These are phyloP conservation scores for Spea multiplicata DNA, from an alignment of 2,113 vertebrate genomes.

Conservation along the genomic window DNA sequence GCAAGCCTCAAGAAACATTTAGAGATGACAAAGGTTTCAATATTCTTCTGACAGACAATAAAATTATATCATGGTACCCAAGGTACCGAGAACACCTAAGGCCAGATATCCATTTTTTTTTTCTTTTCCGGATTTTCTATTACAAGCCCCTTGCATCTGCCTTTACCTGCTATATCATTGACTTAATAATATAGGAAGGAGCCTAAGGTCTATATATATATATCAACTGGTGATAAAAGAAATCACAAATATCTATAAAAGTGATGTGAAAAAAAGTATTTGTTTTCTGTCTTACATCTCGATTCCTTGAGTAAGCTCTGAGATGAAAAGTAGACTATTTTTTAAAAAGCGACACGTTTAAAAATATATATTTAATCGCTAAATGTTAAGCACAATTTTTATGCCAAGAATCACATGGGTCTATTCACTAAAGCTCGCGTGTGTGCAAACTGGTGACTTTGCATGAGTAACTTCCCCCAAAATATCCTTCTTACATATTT, in stretches of 20 bases:
- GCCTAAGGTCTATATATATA: background rate
- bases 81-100: slow-evolving; percentile 24
- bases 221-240: background rate
- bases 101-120: background rate
- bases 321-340: background rate
- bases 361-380: background rate
- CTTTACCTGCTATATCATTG: background rate
- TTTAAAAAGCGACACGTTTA: background rate
- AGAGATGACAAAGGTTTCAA: slow-evolving; percentile 42
- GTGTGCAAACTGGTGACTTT: too few species aligned
- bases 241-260: background rate
- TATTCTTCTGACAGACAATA: slow-evolving; percentile 41
- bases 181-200: background rate
- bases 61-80: slow-evolving; percentile 38
- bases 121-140: slow-evolving; percentile 14
- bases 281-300: too few species aligned
- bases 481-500: too few species aligned
- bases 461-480: too few species aligned
- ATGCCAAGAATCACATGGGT: too few species aligned
- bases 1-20: slow-evolving; percentile 39
- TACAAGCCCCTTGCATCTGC: background rate
- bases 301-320: too few species aligned
- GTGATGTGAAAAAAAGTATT: too few species aligned
- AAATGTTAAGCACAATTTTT: too few species aligned
- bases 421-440: too few species aligned